Evolutionary conservation across 2,888 invertebrate genomes (phyloP), one percentile per base, ranked within the genome.

Genomic region (Synergus umbraculus): DNA sequence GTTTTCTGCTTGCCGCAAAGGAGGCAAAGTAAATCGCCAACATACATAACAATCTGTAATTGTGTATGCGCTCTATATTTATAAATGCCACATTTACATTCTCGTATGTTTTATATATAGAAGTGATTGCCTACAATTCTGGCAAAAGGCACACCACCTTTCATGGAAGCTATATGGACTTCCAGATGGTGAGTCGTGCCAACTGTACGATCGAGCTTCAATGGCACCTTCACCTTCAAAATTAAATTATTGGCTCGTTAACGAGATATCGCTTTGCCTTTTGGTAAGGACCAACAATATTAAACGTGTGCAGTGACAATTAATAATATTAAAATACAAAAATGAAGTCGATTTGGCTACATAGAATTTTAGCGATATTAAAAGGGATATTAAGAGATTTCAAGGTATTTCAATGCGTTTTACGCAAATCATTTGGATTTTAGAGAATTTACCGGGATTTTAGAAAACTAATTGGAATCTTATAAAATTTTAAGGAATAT

Each of bases 241-340:
- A 85, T 87, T 86, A 89, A 89, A 89, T 88, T 89, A 89, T 88
- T 85, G 88, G 84, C 88, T 88, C 88, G 86, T 89, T 88, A 89
- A 83, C 84, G 77, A 84, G 83, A 83, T 85, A 86, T 86, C 83
- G 85, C 83, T 79, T 83, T 83, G 73, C 54, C 12, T 49, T 69
- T 44, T 46, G 9, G 49, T 0, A 54, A 37, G 37, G 37, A 37
- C n/a, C 41, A 15, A 4, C 58, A 58, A 58, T 58, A 37, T 37
- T 37, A 37, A 37, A 37, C 37, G 5, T 37, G 37, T 37, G 37
- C 37, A 37, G 0, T 4, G 5, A 5, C 37, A 37, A 37, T 37
- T 37, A 37, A 37, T 37, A 37, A 37, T 37, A 37, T 37, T 5
- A 4, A 0, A 37, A 5, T 7, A 37, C 37, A 37, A 37, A 37